A percentile compares a stretch with the other conserved stretches of the same genome.
These are phyloP conservation scores for Schizopygopsis malacanthus DNA, from an alignment of 2,797 vertebrate genomes.

Conservation along the genomic window DNA sequence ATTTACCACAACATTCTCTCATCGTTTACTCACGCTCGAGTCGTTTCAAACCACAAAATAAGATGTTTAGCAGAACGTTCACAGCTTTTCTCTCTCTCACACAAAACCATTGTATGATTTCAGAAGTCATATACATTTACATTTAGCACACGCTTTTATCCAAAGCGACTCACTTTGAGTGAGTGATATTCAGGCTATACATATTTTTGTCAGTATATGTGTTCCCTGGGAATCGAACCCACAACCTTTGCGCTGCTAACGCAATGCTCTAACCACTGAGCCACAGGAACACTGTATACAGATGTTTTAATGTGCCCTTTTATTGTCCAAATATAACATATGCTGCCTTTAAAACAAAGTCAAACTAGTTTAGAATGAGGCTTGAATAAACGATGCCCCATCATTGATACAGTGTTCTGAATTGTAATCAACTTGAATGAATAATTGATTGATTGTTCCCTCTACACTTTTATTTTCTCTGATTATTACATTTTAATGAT, in stretches of 20 bases:
- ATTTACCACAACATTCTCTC: constrained; percentile 12
- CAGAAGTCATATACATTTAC: neutral
- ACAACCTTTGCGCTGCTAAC: no score
- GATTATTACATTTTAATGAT: neutral
- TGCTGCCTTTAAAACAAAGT: neutral
- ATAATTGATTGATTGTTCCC: neutral
- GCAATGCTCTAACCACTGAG: no score
- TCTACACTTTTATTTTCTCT: neutral
- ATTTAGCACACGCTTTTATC: no score
- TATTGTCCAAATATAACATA: neutral
- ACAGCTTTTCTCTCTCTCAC: neutral
- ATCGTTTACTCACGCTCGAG: constrained; percentile 3
- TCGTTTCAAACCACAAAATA: neutral
- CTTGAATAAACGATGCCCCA: neutral
- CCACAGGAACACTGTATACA: no score
- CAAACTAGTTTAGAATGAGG: neutral
- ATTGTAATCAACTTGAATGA: neutral
- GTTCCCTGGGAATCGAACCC: no score
- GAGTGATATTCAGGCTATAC: no score
- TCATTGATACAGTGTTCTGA: neutral
- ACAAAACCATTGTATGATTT: neutral
- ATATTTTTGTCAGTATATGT: no score
- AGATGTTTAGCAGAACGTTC: neutral
- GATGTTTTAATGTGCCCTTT: neutral
- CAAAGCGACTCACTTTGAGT: no score